A percentile compares a stretch with the other conserved stretches of the same genome.
Evolutionary conservation across 2,113 vertebrate species (phyloP).

Genomic region (Chloropsis hardwickii): DNA sequence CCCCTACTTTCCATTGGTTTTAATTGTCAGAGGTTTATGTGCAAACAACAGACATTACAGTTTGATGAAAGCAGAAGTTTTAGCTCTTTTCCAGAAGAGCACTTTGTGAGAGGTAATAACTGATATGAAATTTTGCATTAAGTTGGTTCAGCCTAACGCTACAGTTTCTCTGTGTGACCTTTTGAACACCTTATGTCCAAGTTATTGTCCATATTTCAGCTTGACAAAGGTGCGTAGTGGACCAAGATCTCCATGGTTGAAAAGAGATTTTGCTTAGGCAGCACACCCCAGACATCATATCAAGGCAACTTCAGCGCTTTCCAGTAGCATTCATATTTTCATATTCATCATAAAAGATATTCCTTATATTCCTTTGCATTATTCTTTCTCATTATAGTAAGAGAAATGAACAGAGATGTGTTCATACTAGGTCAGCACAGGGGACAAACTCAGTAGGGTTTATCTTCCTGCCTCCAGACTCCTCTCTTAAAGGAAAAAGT

Average conservation of each 20-base stretch:
- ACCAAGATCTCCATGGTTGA: neutral
- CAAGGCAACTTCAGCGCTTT: neutral
- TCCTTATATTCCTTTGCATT: neutral
- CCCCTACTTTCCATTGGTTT: neutral
- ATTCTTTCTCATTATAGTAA: neutral
- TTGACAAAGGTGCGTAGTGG: neutral
- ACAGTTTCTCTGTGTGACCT: neutral
- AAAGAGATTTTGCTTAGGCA: neutral
- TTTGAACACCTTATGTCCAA: neutral
- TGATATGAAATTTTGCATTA: neutral
- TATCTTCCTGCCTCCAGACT: neutral
- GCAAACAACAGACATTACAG: neutral
- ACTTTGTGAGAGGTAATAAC: neutral
- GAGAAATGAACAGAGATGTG: neutral
- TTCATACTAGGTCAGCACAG: neutral
- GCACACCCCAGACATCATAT: neutral
- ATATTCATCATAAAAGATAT: neutral
- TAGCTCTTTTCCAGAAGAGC: neutral
- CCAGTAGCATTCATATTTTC: neutral
- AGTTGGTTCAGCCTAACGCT: neutral
- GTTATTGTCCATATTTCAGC: neutral
- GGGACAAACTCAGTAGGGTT: neutral
- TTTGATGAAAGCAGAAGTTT: neutral
- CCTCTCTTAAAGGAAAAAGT: neutral
- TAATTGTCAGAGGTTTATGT: neutral